Conservation (phyloP, 2,113 vertebrate genomes). For the Hippocampus guttulatus region DNA sequence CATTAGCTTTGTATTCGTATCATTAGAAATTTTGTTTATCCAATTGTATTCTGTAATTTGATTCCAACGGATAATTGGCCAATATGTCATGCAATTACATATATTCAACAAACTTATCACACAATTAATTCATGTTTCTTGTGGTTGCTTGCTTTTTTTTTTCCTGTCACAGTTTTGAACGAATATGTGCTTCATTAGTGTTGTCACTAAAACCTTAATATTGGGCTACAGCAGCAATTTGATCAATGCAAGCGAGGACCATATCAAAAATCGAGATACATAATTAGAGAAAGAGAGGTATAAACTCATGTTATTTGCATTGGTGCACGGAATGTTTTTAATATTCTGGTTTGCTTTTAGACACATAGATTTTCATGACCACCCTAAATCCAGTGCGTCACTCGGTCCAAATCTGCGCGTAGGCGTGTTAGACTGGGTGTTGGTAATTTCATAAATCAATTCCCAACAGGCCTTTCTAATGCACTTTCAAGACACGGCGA, state of each 20-base stretch:
- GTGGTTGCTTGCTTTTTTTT: not conserved
- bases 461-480: no score
- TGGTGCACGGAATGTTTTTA: not conserved
- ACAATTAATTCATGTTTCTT: not conserved
- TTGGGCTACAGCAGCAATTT: not conserved
- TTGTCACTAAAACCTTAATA: not conserved
- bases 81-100: not conserved
- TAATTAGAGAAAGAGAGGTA: not conserved
- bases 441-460: no score
- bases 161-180: not conserved
- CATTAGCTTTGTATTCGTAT: not conserved
- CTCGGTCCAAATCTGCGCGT: no score
- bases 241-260: not conserved
- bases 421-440: no score
- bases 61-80: conserved; percentile 1
- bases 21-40: not conserved
- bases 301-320: not conserved
- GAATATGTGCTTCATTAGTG: not conserved
- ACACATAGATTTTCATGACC: not conserved
- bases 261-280: not conserved
- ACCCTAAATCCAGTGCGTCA: no score
- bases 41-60: not conserved
- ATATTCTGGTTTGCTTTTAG: not conserved
- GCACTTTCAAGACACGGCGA: no score
- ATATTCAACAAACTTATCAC: not conserved